Percentiles rank a stretch among this genome's conserved stretches.
These are phyloP conservation scores for Drepana falcataria DNA, from an alignment of 2,888 invertebrate species.

Conservation along the genomic window DNA sequence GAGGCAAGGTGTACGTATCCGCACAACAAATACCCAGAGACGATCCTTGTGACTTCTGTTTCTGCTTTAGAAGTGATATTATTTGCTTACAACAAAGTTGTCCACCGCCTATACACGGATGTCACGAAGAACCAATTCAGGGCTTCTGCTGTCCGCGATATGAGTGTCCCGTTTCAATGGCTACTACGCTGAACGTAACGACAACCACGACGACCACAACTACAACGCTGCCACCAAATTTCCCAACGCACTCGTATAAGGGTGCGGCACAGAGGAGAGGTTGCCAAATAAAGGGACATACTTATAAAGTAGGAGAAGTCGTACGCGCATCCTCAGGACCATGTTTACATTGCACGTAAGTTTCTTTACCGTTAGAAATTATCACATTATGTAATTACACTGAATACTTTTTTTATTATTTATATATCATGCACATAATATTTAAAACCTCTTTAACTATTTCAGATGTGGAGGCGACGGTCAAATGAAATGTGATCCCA, in stretches of 20 bases:
- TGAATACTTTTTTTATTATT: too few relatives aligned
- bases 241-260: conserved; percentile 87
- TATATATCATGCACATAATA: too few relatives aligned
- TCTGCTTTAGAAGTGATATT: conserved; percentile 97
- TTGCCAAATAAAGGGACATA: conserved; percentile 90
- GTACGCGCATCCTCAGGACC: conserved; percentile 93
- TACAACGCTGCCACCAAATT: conserved; percentile 90
- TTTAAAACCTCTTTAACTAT: conserved; percentile 20
- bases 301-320: conserved; percentile 91
- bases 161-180: conserved; percentile 95
- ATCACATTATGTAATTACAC: background rate
- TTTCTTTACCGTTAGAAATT: conserved; percentile 29
- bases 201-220: conserved; percentile 94
- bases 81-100: conserved; percentile 97
- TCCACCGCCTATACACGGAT: conserved; percentile 94
- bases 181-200: conserved; percentile 87
- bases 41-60: conserved; percentile 97
- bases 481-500: conserved; percentile 96
- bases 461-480: conserved; percentile 93
- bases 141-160: conserved; percentile 97
- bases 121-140: conserved; percentile 93
- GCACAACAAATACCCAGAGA: conserved; percentile 96
- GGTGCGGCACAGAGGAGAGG: conserved; percentile 87
- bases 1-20: conserved; percentile 94
- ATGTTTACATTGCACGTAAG: conserved; percentile 96